These are phyloP conservation scores for Psilopogon haemacephalus DNA, from an alignment of 2,113 vertebrate species.

Conservation along the genomic window DNA sequence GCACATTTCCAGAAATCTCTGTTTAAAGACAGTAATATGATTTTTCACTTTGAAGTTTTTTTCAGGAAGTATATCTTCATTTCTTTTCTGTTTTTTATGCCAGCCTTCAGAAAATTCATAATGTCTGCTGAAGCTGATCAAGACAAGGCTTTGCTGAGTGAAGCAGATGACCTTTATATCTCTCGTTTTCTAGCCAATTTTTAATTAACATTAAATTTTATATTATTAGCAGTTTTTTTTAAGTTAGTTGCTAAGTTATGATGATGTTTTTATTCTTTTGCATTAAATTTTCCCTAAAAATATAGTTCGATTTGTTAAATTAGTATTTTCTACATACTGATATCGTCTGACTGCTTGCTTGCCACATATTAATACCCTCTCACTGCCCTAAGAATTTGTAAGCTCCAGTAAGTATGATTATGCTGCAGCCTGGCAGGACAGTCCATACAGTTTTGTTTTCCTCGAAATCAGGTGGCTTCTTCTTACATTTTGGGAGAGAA, in stretches of 20 bases:
- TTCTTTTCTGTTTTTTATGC: neutral
- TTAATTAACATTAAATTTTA: neutral
- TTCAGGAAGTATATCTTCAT: neutral
- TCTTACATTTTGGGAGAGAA: neutral
- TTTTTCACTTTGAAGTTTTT: neutral
- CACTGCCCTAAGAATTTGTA: neutral
- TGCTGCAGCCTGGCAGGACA: neutral
- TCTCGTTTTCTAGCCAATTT: neutral
- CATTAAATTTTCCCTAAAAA: neutral
- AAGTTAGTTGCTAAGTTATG: neutral
- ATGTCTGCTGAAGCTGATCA: neutral
- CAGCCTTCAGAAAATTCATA: neutral
- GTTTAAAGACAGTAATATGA: neutral
- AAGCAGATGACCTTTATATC: neutral
- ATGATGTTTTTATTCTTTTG: neutral
- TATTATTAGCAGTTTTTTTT: neutral
- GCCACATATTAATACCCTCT: neutral
- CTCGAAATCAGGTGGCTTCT: neutral
- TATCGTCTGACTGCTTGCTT: neutral
- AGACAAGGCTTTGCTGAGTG: neutral
- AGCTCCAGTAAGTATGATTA: neutral
- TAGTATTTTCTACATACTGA: neutral
- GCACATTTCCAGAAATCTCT: neutral
- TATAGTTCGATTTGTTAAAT: neutral
- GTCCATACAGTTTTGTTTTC: neutral